A percentile compares a stretch with the other conserved stretches of the same genome.
These are phyloP conservation scores for Volucella inanis DNA, from an alignment of 2,888 invertebrate species.

Conservation along the genomic window DNA sequence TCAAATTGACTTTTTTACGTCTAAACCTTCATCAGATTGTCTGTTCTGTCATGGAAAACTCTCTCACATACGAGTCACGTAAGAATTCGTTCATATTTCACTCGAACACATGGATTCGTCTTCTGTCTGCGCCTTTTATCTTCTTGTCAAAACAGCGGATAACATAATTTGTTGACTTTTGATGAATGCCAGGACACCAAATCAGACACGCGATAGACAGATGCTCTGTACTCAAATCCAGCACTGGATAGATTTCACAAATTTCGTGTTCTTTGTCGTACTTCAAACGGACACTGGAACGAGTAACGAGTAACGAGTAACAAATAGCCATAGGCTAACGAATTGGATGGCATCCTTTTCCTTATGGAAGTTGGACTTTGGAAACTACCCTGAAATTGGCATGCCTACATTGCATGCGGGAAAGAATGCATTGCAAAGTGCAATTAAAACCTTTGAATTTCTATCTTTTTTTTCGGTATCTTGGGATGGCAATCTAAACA, in stretches of 20 bases:
- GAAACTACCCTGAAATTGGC: neutral
- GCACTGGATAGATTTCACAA: neutral
- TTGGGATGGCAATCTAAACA: neutral
- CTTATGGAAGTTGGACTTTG: neutral
- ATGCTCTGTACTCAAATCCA: neutral
- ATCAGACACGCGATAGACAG: neutral
- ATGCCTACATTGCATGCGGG: neutral
- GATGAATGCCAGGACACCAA: conserved; percentile 23
- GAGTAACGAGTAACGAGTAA: neutral
- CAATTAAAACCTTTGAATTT: conserved; percentile 5
- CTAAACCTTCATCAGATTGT: too few relatives aligned
- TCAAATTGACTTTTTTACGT: too few relatives aligned
- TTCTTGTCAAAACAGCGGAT: conserved; percentile 8
- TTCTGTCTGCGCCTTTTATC: too few relatives aligned
- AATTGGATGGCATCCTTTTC: conserved; percentile 11
- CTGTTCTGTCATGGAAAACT: too few relatives aligned
- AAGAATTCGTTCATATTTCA: too few relatives aligned
- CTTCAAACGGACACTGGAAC: conserved; percentile 5
- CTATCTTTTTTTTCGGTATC: neutral
- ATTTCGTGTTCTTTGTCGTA: conserved; percentile 16
- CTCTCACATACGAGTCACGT: too few relatives aligned
- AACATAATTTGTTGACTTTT: conserved; percentile 25
- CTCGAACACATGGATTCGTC: too few relatives aligned
- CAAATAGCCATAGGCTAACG: neutral
- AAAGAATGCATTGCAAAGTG: neutral